Base-by-base conservation (phyloP, 2,888 invertebrate genomes). In the Drosophila birchii region DNA sequence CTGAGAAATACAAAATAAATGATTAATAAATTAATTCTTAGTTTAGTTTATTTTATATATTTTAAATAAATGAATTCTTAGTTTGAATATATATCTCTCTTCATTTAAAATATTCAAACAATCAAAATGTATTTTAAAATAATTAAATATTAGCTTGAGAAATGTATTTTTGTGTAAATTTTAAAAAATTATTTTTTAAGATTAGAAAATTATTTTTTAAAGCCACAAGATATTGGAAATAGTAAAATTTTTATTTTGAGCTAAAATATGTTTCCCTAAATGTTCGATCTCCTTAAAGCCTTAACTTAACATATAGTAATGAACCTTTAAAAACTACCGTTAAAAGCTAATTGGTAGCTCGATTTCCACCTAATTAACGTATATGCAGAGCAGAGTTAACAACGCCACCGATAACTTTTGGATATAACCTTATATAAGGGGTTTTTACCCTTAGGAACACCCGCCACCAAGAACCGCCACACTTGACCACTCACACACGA, bases 401-500 rank as follows among this genome's bases (percentile, higher is more conserved):
- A 57, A 36, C 47, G 39, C 62, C 62, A 49, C 29, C 18, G 47
- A 61, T 29, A 61, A 34, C 26, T 61, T 38, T 23, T 0, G 34
- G 51, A 9, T 49, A 51, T 51, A 36, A 36, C 23, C 11, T 23
- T 53, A 11, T 6, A 36, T 23, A 23, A 53, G 51, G 51, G 51
- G 11, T 20, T 43, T 12, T 43, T 20, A 43, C 43, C 43, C 43
- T 6, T 20, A 43, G 43, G 26, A 56, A 67, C 56, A 68, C 44
- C 56, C 39, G 68, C 68, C 68, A 68, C 68, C 67, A n/a, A 49
- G 67, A 29, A 23, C 23, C 66, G 66, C 51, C 45, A 47, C 68
- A 49, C 68, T 67, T 67, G 64, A 54, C 67, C 53, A 62, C 43
- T 64, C 64, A 39, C 67, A 39, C 66, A 67, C 64, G 36, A 63